A percentile compares a stretch with the other conserved stretches of the same genome.
Conservation (phyloP, 2,797 vertebrate genomes). For the Crenichthys baileyi region DNA sequence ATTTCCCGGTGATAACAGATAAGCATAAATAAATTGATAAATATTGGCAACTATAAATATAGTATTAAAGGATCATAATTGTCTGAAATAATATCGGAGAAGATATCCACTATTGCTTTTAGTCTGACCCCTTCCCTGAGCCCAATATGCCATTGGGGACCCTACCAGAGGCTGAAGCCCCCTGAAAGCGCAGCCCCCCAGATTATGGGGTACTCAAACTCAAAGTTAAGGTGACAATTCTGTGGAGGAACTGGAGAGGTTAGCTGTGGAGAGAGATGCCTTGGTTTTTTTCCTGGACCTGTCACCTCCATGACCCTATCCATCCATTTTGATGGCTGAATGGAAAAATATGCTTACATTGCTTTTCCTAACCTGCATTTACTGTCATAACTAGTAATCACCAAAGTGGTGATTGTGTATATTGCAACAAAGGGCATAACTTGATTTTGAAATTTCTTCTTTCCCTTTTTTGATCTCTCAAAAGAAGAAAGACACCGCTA, state of each 20-base stretch:
- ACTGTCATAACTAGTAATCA: not conserved
- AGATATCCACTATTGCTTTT: not conserved
- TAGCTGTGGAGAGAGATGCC: not conserved
- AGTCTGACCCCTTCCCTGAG: too few relatives aligned
- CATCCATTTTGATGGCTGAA: not conserved
- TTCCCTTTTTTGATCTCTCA: constrained; percentile 27
- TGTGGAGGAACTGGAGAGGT: not conserved
- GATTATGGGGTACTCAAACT: not conserved
- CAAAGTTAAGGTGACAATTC: not conserved
- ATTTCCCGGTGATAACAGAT: constrained; percentile 11
- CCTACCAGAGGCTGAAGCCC: not conserved
- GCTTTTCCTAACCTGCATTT: not conserved
- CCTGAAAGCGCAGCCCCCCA: not conserved
- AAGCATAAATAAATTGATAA: not conserved
- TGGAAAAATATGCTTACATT: not conserved
- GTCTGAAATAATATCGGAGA: not conserved
- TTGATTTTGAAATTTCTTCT: constrained; percentile 14
- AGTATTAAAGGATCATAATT: not conserved
- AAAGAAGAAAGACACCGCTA: constrained; percentile 28
- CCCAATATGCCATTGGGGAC: not conserved
- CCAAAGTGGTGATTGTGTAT: not conserved
- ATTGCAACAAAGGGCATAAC: not conserved
- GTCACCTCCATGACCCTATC: not conserved
- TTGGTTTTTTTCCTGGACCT: not conserved
- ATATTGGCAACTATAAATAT: too few relatives aligned